Base-by-base conservation (phyloP, 2,797 vertebrate genomes). In the Melanotaenia trifasciata region DNA sequence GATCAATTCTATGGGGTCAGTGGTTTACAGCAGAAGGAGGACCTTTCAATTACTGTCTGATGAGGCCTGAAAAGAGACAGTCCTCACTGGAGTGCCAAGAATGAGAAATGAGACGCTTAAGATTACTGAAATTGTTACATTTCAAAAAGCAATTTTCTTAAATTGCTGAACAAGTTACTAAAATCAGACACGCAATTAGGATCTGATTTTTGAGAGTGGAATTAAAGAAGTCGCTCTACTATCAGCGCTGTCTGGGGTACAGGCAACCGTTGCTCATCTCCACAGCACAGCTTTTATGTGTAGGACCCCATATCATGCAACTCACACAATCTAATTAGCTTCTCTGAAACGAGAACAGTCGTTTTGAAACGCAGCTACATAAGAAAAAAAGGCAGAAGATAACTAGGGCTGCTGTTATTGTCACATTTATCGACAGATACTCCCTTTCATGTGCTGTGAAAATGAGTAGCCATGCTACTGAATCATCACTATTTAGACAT, bases 101-200 rank as follows among this genome's bases (percentile, higher is more conserved):
- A 84, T 86, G 85, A 89, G 82, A 79, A 89, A 92, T 87, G 76
- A 90, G 88, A 90, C 4, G 69, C 88, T 90, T 83, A 84, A 90
- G 74, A 88, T 86, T 83, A 89, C 58, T 85, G 69, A 90, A 88
- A 92, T 89, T 90, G 88, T 93, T 89, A 86, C 85, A 89, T 91
- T 90, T 90, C 88, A 90, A 92, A 94, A 93, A 89, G 90, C 88
- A 90, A 93, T 94, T 90, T 92, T 70, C 85, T 84, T 85, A 91
- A 93, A 93, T 88, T 90, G 89, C 88, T 84, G 87, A 92, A 92
- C 88, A 91, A 89, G 89, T 93, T 86, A 71, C 70, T 85, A 87
- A 93, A 92, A 90, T 93, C 92, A 92, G 89, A 92, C 91, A 92
- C 72, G 90, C 93, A 94, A 94, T 94, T 93, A 93, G 83, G 89